Evolutionary conservation across 2,113 vertebrate species (phyloP).

Genomic region (Halichoeres trimaculatus): DNA sequence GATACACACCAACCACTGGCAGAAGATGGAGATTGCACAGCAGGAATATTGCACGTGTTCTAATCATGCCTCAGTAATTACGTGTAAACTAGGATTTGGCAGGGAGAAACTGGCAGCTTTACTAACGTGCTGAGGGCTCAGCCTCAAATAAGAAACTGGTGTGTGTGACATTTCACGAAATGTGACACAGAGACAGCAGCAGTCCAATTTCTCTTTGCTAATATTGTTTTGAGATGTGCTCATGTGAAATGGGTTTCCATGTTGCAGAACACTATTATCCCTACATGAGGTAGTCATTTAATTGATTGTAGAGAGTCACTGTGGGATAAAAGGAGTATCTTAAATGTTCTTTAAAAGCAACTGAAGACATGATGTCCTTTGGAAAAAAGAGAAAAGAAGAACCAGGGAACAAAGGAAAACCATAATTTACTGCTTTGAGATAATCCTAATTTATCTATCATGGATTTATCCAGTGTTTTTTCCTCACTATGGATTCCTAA

Average conservation of each 20-base stretch:
- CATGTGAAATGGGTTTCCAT: constrained; percentile 15
- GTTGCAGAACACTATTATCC: constrained; percentile 14
- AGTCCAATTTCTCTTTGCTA: constrained; percentile 31
- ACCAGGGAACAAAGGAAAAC: background rate
- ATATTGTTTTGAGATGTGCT: constrained; percentile 18
- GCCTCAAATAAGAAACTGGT: constrained; percentile 30
- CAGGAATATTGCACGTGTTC: constrained; percentile 35
- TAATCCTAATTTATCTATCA: background rate
- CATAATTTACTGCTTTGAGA: background rate
- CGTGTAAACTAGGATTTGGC: constrained; percentile 61
- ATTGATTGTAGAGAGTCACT: constrained; percentile 22
- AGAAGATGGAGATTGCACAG: constrained; percentile 54
- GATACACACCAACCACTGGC: constrained; percentile 57
- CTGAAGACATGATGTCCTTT: background rate
- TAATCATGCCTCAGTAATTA: constrained; percentile 65
- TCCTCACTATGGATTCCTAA: background rate
- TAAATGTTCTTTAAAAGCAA: background rate
- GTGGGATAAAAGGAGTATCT: background rate
- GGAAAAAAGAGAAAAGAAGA: background rate
- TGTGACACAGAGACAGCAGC: constrained; percentile 19
- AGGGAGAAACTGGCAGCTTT: constrained; percentile 46
- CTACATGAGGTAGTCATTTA: constrained; percentile 2
- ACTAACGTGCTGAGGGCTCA: constrained; percentile 41
- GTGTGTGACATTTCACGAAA: constrained; percentile 38
- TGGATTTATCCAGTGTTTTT: background rate